Evolutionary conservation across 1,140 invertebrate species (phyloP).

Genomic region (Ceratoteleas bidentatus): DNA sequence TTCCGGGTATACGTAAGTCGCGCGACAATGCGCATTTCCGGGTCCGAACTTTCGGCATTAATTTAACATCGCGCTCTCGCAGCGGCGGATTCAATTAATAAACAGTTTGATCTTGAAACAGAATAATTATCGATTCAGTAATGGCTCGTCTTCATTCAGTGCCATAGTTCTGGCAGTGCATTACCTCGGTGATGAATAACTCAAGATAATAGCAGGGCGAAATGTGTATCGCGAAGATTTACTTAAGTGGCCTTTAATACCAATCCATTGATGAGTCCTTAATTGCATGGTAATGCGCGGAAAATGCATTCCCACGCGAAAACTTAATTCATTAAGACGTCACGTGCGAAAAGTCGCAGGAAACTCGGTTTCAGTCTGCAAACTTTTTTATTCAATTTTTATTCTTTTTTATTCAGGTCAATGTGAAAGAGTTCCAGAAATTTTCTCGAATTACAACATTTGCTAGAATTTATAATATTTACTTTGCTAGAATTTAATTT

Average conservation of each 20-base stretch:
- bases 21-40: no score
- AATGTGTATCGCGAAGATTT: conserved; percentile 19
- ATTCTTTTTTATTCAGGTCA: no score
- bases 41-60: no score
- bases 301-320: background rate
- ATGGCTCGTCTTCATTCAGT: conserved; percentile 12
- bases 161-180: conserved; percentile 16
- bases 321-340: background rate
- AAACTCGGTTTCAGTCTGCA: no score
- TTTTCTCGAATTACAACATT: no score
- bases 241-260: conserved; percentile 19
- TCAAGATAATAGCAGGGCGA: conserved; percentile 26
- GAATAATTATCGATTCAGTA: conserved; percentile 23
- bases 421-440: no score
- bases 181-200: conserved; percentile 30
- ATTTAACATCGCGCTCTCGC: background rate
- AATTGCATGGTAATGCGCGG: background rate
- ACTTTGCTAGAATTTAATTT: no score
- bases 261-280: conserved; percentile 3
- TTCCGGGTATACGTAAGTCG: no score
- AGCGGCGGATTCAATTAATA: conserved; percentile 3
- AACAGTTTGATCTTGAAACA: conserved; percentile 17
- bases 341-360: no score
- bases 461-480: no score
- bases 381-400: no score